phyloP scores from a whole-genome alignment of 2,797 vertebrate species.

The Coracias cyanogaster region DNA sequence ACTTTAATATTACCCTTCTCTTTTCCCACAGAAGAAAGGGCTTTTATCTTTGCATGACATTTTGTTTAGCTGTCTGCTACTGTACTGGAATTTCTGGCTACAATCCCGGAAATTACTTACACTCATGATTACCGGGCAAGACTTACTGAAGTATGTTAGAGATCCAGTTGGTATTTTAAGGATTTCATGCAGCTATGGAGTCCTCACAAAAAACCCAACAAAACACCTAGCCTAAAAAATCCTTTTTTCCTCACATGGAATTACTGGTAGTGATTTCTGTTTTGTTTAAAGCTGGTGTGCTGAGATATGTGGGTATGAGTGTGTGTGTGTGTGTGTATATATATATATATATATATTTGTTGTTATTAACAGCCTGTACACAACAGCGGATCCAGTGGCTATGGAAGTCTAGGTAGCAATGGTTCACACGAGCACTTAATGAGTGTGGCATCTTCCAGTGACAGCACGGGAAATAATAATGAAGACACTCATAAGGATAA shows the following conservation, averaged over 20 bases:
- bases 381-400: constrained; percentile 91
- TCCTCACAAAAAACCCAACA: neutral
- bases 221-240: neutral
- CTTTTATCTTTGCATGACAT: fast-evolving
- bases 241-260: neutral
- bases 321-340: neutral
- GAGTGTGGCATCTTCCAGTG: constrained; percentile 90
- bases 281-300: neutral
- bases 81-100: neutral
- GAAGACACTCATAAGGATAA: constrained; percentile 82
- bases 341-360: neutral
- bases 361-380: constrained; percentile 86
- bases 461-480: constrained; percentile 85
- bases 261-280: neutral
- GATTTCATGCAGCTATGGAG: neutral
- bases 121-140: neutral
- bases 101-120: neutral
- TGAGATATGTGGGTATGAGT: fast-evolving
- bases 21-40: neutral
- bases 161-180: neutral
- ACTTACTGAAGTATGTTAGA: neutral
- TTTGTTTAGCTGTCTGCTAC: neutral
- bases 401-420: constrained; percentile 91
- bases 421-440: constrained; percentile 87
- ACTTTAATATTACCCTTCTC: neutral